Conservation (phyloP, 2,113 vertebrate genomes). For the Saccopteryx leptura region DNA sequence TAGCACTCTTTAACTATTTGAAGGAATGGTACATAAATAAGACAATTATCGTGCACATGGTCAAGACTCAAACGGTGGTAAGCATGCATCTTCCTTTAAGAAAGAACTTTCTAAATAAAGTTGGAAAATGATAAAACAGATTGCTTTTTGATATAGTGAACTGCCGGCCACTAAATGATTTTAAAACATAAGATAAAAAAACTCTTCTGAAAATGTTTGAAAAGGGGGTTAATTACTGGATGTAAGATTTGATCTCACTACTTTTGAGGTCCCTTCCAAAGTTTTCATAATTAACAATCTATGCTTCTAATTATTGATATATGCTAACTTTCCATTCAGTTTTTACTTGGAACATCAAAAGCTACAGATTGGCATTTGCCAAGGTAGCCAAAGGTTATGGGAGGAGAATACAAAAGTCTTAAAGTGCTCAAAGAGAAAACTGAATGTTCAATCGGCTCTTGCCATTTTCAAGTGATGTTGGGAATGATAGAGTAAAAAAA, state of each 20-base stretch:
- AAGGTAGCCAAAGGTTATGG: background rate
- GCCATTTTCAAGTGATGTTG: background rate
- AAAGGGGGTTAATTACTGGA: background rate
- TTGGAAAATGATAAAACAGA: slow-evolving; percentile 19
- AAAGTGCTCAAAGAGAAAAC: background rate
- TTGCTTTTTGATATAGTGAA: background rate
- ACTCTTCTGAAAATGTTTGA: background rate
- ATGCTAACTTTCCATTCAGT: background rate
- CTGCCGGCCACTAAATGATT: background rate
- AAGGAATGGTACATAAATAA: background rate
- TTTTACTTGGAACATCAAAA: slow-evolving; percentile 27
- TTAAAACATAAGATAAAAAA: slow-evolving; percentile 43
- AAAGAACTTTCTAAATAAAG: slow-evolving; percentile 24
- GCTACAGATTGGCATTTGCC: background rate
- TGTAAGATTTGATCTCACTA: background rate
- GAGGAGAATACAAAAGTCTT: background rate
- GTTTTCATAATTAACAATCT: background rate
- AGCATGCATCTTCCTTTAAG: background rate
- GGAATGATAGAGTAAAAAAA: background rate
- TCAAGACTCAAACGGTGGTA: background rate
- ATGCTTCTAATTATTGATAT: slow-evolving; percentile 46
- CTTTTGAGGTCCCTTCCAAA: background rate
- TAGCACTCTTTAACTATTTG: background rate
- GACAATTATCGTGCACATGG: background rate
- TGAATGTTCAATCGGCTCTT: background rate